phyloP scores from a whole-genome alignment of 2,888 invertebrate species.

The Macrostomum cliftonense region DNA sequence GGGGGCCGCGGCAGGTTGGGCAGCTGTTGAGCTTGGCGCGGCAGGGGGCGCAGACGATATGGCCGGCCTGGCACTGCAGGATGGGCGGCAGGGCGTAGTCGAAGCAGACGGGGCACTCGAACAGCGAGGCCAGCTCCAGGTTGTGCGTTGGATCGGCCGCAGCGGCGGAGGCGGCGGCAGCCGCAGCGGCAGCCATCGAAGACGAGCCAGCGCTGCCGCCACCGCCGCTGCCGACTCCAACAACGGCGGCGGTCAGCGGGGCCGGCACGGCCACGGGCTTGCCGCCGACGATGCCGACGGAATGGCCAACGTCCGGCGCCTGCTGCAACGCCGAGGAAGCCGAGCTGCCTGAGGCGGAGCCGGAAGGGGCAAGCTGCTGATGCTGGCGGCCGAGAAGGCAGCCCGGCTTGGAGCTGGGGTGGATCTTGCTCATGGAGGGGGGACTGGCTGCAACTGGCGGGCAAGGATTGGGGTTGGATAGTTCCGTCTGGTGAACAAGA shows the following conservation, averaged over 20 bases:
- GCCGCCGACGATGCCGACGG: no score
- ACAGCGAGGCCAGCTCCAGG: slow-evolving; percentile 33
- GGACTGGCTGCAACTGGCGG: no score
- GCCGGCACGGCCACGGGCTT: neutral
- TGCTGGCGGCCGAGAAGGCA: neutral
- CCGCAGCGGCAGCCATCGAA: neutral
- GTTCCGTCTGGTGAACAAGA: no score
- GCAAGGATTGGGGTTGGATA: no score
- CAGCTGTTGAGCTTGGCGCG: slow-evolving; percentile 87
- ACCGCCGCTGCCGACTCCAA: neutral
- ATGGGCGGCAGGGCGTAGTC: slow-evolving; percentile 98
- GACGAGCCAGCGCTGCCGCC: neutral
- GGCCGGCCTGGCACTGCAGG: slow-evolving; percentile 91
- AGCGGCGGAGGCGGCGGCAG: neutral
- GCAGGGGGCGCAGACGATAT: slow-evolving; percentile 89
- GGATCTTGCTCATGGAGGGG: slow-evolving; percentile 9
- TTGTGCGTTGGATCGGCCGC: neutral
- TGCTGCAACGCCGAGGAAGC: neutral
- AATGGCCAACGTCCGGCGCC: neutral
- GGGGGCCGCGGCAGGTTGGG: slow-evolving; percentile 87
- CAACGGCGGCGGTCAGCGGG: neutral
- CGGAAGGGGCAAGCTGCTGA: no score
- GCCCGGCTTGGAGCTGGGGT: slow-evolving; percentile 2
- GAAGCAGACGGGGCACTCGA: slow-evolving; percentile 64
- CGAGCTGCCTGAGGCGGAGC: neutral